These are phyloP conservation scores for Pithys albifrons DNA, from an alignment of 2,113 vertebrate species.

Conservation along the genomic window DNA sequence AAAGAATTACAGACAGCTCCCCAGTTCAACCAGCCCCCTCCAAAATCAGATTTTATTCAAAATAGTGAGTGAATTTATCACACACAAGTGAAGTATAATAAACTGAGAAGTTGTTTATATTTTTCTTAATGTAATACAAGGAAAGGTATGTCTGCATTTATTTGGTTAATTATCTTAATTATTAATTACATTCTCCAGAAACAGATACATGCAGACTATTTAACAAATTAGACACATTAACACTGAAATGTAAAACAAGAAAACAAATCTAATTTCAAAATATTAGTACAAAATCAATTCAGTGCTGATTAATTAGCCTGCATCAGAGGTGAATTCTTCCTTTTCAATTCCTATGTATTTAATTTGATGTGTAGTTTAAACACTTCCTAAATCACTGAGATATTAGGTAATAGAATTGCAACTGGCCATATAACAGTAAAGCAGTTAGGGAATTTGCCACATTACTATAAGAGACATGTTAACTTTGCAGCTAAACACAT, in stretches of 20 bases:
- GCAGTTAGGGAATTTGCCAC: not conserved
- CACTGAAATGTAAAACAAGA: conserved; percentile 4
- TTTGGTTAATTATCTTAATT: conserved; percentile 41
- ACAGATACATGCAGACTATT: not conserved
- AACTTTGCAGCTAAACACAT: conserved; percentile 3
- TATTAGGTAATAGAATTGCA: not conserved
- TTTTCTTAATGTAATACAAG: not conserved
- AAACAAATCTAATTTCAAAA: conserved; percentile 33
- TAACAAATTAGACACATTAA: conserved; percentile 22
- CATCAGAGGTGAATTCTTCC: conserved; percentile 1
- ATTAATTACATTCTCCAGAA: conserved; percentile 28
- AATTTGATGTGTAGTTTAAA: not conserved
- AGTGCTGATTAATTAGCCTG: not conserved
- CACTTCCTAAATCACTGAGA: not conserved
- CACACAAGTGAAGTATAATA: not conserved
- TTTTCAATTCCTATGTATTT: not conserved
- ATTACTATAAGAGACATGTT: not conserved
- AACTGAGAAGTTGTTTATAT: not conserved
- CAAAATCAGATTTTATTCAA: not conserved
- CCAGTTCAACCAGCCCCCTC: fast-evolving
- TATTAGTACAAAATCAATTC: conserved; percentile 35
- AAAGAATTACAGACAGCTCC: not conserved
- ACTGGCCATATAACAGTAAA: not conserved
- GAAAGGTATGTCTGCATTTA: not conserved
- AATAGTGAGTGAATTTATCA: not conserved